A percentile compares a stretch with the other conserved stretches of the same genome.
Conservation (phyloP, 2,888 invertebrate species). For the Bibio marci region DNA sequence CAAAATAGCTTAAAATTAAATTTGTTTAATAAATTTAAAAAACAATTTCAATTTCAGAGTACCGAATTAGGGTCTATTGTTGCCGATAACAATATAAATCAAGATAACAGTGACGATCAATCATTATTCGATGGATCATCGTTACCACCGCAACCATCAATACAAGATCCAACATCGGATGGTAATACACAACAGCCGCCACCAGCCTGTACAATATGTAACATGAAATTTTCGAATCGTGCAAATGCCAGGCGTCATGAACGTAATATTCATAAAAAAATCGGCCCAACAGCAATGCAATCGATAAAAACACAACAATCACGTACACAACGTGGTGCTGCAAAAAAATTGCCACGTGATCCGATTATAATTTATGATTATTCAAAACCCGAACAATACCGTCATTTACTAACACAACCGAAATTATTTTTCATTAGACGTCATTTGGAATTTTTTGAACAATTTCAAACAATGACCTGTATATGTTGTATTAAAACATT, state of each 20-base stretch:
- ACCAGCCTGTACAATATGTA: constrained; percentile 23
- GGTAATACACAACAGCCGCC: too few species aligned
- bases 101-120: background rate
- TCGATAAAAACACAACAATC: constrained; percentile 10
- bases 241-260: constrained; percentile 30
- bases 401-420: constrained; percentile 22
- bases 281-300: constrained; percentile 11
- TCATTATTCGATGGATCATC: background rate
- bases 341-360: constrained; percentile 1
- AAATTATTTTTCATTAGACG: constrained; percentile 26
- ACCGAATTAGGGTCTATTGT: constrained; percentile 4
- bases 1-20: too few species aligned
- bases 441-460: constrained; percentile 26
- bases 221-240: constrained; percentile 27
- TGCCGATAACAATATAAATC: background rate
- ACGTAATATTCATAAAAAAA: constrained; percentile 24
- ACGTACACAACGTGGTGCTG: constrained; percentile 12
- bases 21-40: too few species aligned
- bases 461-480: constrained; percentile 29
- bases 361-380: constrained; percentile 20
- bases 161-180: background rate
- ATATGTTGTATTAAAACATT: constrained; percentile 27
- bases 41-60: too few species aligned
- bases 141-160: background rate
- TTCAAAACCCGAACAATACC: constrained; percentile 26